These are phyloP conservation scores for Triplophysa bombifrons DNA, from an alignment of 2,797 vertebrate species.

Conservation along the genomic window DNA sequence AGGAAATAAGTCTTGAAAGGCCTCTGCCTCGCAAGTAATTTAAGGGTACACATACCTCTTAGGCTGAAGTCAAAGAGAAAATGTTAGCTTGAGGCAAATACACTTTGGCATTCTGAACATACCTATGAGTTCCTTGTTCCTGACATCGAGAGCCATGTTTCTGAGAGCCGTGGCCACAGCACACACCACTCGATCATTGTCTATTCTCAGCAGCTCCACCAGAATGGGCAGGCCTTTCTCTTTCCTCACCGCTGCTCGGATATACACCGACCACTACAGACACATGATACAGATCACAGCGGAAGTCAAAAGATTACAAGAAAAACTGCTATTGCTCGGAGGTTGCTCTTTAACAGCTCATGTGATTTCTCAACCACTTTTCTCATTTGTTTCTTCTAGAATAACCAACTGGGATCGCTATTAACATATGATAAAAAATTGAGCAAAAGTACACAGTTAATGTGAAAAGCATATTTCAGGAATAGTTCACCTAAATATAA, in stretches of 20 bases:
- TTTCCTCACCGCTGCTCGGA: constrained; percentile 95
- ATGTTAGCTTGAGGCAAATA: constrained; percentile 30
- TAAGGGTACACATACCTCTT: constrained; percentile 29
- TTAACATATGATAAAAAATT: too few relatives aligned
- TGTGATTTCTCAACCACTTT: not conserved
- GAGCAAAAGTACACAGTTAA: too few relatives aligned
- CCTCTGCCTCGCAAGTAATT: constrained; percentile 45
- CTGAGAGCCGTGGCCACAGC: constrained; percentile 95
- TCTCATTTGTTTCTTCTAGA: not conserved
- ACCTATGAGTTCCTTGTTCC: constrained; percentile 99
- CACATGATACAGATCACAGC: not conserved
- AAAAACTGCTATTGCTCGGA: not conserved
- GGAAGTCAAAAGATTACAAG: not conserved
- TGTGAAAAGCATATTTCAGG: too few relatives aligned
- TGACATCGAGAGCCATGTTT: constrained; percentile 98
- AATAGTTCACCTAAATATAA: too few relatives aligned
- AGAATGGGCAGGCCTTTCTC: constrained; percentile 97
- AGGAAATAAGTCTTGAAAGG: constrained; percentile 24
- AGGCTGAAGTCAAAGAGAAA: constrained; percentile 33
- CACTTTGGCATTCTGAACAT: constrained; percentile 58
- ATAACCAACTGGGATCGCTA: too few relatives aligned
- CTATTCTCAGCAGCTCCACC: constrained; percentile 96
- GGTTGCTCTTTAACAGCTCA: not conserved
- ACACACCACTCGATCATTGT: constrained; percentile 97
- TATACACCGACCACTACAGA: constrained; percentile 95